Conservation (phyloP, 2,113 vertebrate genomes). For the Coracopsis vasa region DNA sequence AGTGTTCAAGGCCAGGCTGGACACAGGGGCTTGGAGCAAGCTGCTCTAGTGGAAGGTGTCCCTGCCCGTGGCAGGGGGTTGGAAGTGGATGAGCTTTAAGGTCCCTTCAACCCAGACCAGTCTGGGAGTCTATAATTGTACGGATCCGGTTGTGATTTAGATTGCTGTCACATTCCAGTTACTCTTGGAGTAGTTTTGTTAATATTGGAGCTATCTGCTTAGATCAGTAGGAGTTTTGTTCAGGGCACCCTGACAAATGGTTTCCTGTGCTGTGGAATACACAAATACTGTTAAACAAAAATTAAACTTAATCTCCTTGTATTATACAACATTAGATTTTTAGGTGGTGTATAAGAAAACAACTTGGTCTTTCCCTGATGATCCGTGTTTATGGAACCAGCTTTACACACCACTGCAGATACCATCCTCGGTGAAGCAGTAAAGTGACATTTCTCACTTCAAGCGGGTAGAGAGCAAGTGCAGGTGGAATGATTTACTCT, state of each 20-base stretch:
- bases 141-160: neutral
- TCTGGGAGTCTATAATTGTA: neutral
- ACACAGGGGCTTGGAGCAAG: neutral
- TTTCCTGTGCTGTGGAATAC: neutral
- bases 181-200: accelerated
- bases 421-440: neutral
- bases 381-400: neutral
- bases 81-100: neutral
- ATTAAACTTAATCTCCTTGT: neutral
- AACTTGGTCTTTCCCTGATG: neutral
- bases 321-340: neutral
- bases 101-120: neutral
- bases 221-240: neutral
- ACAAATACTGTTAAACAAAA: neutral
- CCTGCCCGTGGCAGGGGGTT: neutral
- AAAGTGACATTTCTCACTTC: neutral
- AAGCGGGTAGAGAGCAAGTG: neutral
- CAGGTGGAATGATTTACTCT: constrained; percentile 10
- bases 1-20: neutral
- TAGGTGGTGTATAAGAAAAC: neutral
- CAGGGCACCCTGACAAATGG: neutral
- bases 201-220: neutral
- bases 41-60: neutral
- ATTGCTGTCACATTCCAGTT: neutral
- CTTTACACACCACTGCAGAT: neutral